phyloP scores from a whole-genome alignment of 1,140 invertebrate species.

The Danaus plexippus region DNA sequence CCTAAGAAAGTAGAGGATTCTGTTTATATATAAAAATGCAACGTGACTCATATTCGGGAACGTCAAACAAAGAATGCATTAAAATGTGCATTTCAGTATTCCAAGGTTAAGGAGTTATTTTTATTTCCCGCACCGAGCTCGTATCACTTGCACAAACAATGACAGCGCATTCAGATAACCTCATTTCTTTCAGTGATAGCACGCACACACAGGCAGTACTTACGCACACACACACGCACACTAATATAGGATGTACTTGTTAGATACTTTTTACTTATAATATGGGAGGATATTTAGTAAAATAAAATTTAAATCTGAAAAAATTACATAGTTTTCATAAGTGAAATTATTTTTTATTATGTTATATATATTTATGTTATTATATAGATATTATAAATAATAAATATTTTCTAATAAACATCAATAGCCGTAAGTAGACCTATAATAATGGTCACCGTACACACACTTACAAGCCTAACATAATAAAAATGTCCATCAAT shows the following conservation, averaged over 20 bases:
- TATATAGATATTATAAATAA: too few relatives aligned
- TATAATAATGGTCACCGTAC: slow-evolving; percentile 13
- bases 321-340: too few relatives aligned
- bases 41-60: too few relatives aligned
- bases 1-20: slow-evolving; percentile 5
- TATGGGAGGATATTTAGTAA: too few relatives aligned
- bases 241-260: too few relatives aligned
- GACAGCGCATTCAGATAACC: slow-evolving; percentile 66
- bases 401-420: too few relatives aligned
- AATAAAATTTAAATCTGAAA: too few relatives aligned
- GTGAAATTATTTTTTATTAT: too few relatives aligned
- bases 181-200: slow-evolving; percentile 67
- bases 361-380: too few relatives aligned
- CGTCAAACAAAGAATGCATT: too few relatives aligned
- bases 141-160: slow-evolving; percentile 46
- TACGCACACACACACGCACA: too few relatives aligned
- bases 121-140: not conserved
- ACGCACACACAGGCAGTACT: slow-evolving; percentile 30
- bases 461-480: slow-evolving; percentile 23
- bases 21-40: not conserved
- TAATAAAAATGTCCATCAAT: slow-evolving; percentile 30
- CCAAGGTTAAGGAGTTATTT: not conserved
- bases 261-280: too few relatives aligned
- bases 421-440: not conserved
- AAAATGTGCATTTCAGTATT: not conserved